Conservation (phyloP, 35 echinoderm and acorn worm species). For the Stichopus chloronotus region DNA sequence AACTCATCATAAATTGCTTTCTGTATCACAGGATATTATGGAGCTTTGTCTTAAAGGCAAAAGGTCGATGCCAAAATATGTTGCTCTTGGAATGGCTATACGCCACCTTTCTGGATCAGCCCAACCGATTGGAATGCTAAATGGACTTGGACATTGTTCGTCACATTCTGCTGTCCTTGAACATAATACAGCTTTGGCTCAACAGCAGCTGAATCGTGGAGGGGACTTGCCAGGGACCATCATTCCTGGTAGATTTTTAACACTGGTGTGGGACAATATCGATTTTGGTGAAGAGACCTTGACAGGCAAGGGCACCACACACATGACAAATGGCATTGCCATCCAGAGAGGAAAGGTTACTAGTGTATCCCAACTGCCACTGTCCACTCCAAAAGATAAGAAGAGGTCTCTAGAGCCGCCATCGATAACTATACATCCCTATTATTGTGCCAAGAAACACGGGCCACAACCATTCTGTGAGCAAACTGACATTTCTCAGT, state of each 20-base stretch:
- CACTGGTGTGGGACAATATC: conserved; percentile 76
- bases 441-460: conserved; percentile 18
- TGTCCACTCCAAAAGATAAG: neutral
- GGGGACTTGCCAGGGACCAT: conserved; percentile 24
- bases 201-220: conserved; percentile 21
- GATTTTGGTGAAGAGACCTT: conserved; percentile 75
- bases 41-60: conserved; percentile 38
- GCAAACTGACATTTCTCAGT: neutral
- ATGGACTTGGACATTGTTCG: conserved; percentile 70
- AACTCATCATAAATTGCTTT: conserved; percentile 38
- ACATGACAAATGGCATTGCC: conserved; percentile 67
- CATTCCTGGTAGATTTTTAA: conserved; percentile 33
- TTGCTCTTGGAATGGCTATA: conserved; percentile 62
- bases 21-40: conserved; percentile 50
- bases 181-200: conserved; percentile 78
- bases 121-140: conserved; percentile 69
- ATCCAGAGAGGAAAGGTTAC: conserved; percentile 28
- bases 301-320: conserved; percentile 61
- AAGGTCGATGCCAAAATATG: conserved; percentile 62
- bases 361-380: neutral
- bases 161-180: conserved; percentile 54
- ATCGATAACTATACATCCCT: neutral
- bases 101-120: conserved; percentile 73
- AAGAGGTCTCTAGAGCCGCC: neutral
- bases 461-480: conserved; percentile 1